Base-by-base conservation (phyloP, 1,140 invertebrate genomes). In the Lucilia cuprina region DNA sequence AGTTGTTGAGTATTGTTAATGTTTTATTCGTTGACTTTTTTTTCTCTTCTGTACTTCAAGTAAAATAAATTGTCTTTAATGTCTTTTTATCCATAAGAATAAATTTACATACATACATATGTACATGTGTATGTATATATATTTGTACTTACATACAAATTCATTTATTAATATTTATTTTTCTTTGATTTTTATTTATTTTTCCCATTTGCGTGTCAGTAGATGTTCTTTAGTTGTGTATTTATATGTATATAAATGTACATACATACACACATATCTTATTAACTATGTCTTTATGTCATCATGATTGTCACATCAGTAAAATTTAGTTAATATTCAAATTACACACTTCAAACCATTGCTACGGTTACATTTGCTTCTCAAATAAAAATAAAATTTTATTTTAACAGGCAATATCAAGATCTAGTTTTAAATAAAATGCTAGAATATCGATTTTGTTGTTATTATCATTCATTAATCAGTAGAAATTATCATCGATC, bases 271-370 rank as follows among this genome's bases (percentile, higher is more conserved):
- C n/a, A n/a, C n/a, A n/a, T n/a, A 41, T 41, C 41, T 55, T 55
- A 55, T 55, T 55, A 55, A 41, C 12, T 41, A 34, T 77, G 30
- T 21, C 12, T 49, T 19, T 49, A 49, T 80, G 35, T 78, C 75
- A 78, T 47, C 75, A 25, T 78, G 34, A 78, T 78, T 78, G 75
- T 78, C 75, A 41, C 77, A 49, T 50, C 41, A 49, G 77, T 80
- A 21, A 80, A 80, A 49, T 50, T 21, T 21, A 21, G 77, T 80
- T 49, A 80, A 80, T 12, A 17, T 55, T 55, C 50, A 14, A 55
- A 55, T 55, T 17, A 12, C 0, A 41, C 41, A 41, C 41, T 5
- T 41, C 25, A 41, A 41, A 41, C 41, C 41, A 30, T 41, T 5
- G 41, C 41, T 7, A 41, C 41, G 41, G 7, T 0, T 41, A 5